Base-by-base conservation (phyloP, 2,113 vertebrate species). In the Kryptolebias marmoratus region DNA sequence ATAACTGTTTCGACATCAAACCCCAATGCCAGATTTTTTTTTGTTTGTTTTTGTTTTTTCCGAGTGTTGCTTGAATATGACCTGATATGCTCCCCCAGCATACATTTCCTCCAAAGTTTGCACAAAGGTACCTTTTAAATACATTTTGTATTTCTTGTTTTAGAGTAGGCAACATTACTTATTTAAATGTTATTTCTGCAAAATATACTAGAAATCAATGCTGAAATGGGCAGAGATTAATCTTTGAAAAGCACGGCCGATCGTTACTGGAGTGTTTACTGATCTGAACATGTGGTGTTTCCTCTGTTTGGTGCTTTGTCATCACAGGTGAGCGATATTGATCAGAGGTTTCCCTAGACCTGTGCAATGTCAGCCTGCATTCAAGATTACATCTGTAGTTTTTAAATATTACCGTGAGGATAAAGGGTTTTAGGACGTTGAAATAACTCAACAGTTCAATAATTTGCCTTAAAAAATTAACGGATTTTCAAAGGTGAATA, bases 151-250 rank as follows among this genome's bases (percentile, higher is more conserved):
- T 56, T 57, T 48, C 36, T 30, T 69, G 53, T 79, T 59, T 64
- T 53, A 22, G 66, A 69, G 55, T 64, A 47, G 9, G 5, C 1
- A 42, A 32, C 54, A 88, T 90, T 70, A 81, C 28, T 93, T 91
- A 92, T 93, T 93, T 70, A 92, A 67, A 87, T 54, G 56, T 74
- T 79, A 52, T 84, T 88, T 84, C 71, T 81, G 80, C 73, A 87
- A 90, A 86, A 90, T 89, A 89, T 84, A 76, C 75, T 81, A 70
- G 75, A 65, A 80, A 90, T 93, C 78, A 88, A 92, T 92, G 87
- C 92, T 91, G 73, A 69, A 93, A 73, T 75, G 68, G 79, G 47
- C 28, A 58, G 71, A 87, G 77, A 93, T 94, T 91, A 85, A 93
- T 93, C 76, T 90, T 85, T 81, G 79, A 87, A 72, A 81, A 86